Percentiles rank a stretch among this genome's conserved stretches.
Evolutionary conservation across 2,113 vertebrate species (phyloP).

Genomic region (Hippolais icterina): DNA sequence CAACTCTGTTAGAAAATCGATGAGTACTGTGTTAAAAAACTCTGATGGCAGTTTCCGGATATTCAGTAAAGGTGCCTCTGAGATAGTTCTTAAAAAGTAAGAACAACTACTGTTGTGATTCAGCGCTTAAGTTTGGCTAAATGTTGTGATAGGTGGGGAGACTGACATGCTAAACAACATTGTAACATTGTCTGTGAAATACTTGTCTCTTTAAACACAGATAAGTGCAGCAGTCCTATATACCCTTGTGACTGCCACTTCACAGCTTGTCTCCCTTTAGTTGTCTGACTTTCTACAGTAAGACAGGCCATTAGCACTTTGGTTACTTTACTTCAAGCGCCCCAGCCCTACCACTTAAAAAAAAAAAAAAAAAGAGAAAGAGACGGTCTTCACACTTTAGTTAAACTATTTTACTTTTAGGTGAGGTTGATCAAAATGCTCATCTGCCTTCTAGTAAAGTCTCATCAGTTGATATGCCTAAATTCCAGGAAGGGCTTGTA

Average conservation of each 20-base stretch:
- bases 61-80: conserved; percentile 99
- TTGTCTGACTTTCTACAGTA: neutral
- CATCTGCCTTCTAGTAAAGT: neutral
- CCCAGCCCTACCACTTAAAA: neutral
- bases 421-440: neutral
- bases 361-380: neutral
- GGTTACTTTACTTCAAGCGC: neutral
- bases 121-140: neutral
- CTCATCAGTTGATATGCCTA: neutral
- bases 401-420: neutral
- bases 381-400: neutral
- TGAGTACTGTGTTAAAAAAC: conserved; percentile 98
- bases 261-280: neutral
- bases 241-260: neutral
- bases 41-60: conserved; percentile 95
- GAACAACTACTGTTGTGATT: conserved; percentile 36
- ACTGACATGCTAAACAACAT: neutral
- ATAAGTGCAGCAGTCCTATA: neutral
- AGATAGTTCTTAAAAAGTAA: conserved; percentile 99
- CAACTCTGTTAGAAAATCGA: conserved; percentile 98
- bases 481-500: neutral
- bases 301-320: neutral
- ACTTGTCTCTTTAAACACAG: neutral
- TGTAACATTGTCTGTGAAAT: neutral
- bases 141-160: neutral